phyloP scores from a whole-genome alignment of 2,888 invertebrate species.

The Gortyna flavago region DNA sequence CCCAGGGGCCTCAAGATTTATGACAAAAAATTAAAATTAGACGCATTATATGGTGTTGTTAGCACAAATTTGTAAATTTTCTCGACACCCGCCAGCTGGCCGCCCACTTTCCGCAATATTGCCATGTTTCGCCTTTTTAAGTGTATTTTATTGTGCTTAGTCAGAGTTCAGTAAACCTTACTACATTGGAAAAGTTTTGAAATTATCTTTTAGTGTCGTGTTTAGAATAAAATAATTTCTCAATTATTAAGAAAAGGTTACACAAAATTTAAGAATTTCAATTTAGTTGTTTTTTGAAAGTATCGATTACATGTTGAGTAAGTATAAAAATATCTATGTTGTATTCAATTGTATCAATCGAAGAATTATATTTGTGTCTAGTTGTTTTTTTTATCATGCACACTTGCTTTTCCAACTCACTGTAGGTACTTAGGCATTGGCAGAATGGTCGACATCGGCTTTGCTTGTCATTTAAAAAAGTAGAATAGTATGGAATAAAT shows the following conservation, averaged over 20 bases:
- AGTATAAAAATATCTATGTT: too few species aligned
- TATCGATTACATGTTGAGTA: neutral
- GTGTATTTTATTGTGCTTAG: constrained; percentile 74
- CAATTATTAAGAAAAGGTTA: constrained; percentile 7
- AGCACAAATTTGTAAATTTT: constrained; percentile 80
- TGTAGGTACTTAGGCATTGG: neutral
- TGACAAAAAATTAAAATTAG: constrained; percentile 55
- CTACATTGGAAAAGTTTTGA: constrained; percentile 55
- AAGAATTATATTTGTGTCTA: neutral
- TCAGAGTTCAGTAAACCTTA: constrained; percentile 70
- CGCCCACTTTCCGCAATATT: constrained; percentile 75
- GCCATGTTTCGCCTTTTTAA: constrained; percentile 71
- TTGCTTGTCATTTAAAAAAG: neutral
- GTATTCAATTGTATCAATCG: neutral
- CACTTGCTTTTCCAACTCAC: neutral
- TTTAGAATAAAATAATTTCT: constrained; percentile 36
- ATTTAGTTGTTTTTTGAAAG: neutral
- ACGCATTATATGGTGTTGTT: constrained; percentile 77
- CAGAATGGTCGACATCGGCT: neutral
- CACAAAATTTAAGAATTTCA: neutral
- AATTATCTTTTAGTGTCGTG: constrained; percentile 38
- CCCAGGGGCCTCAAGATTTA: constrained; percentile 9
- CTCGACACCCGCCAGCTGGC: constrained; percentile 67
- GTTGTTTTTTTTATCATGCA: neutral
- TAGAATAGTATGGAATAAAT: neutral